Evolutionary conservation across 2,797 vertebrate genomes (phyloP).

Genomic region (Fratercula arctica): DNA sequence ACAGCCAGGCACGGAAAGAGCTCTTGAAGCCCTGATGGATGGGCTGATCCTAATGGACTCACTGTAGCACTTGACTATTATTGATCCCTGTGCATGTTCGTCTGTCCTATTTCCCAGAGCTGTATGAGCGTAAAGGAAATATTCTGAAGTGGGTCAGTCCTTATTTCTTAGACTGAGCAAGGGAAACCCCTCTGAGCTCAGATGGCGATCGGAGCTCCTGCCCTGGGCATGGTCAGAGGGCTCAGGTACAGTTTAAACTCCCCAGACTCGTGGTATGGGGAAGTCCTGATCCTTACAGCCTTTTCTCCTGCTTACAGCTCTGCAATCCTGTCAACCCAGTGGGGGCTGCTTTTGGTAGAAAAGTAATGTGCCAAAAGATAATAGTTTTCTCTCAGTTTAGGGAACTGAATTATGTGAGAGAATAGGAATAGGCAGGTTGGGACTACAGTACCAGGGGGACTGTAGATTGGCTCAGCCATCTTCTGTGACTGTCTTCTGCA

Average conservation of each 20-base stretch:
- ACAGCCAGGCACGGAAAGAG: neutral
- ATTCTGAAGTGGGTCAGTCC: conserved; percentile 57
- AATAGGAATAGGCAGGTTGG: neutral
- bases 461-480: neutral
- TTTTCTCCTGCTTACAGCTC: neutral
- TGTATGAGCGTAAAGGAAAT: neutral
- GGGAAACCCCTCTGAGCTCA: neutral
- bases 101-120: conserved; percentile 68
- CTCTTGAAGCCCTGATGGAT: conserved; percentile 24
- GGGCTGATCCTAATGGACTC: conserved; percentile 55
- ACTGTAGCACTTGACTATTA: conserved; percentile 46
- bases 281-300: neutral
- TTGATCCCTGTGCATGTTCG: conserved; percentile 33
- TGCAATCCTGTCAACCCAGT: neutral
- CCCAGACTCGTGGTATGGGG: neutral
- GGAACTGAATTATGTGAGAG: neutral
- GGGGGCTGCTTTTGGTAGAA: neutral
- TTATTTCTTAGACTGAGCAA: neutral
- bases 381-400: neutral
- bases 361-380: neutral
- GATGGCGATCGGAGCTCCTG: neutral
- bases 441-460: neutral
- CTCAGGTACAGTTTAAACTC: neutral
- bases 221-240: neutral
- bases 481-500: neutral